These are phyloP conservation scores for Microtus oregoni DNA, from an alignment of 2,113 vertebrate species.

Conservation along the genomic window DNA sequence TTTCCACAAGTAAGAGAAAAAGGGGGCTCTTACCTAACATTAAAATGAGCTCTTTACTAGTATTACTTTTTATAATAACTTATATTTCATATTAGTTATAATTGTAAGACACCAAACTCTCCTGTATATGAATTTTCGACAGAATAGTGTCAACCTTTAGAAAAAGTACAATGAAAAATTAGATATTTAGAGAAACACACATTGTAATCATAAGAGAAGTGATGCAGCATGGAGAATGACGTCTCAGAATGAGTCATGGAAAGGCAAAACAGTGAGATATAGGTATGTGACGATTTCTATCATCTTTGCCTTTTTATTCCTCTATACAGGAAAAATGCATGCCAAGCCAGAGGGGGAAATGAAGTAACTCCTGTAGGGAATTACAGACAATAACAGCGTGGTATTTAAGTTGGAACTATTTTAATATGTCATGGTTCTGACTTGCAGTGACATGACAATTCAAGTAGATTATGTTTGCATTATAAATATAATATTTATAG, in stretches of 20 bases:
- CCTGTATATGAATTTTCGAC: background rate
- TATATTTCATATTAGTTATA: slow-evolving; percentile 19
- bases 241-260: slow-evolving; percentile 24
- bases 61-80: background rate
- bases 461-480: slow-evolving; percentile 36
- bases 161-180: background rate
- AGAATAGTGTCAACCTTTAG: slow-evolving; percentile 24
- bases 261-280: background rate
- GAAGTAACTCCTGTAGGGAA: background rate
- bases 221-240: background rate
- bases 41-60: background rate
- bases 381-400: slow-evolving; percentile 44
- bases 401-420: slow-evolving; percentile 70
- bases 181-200: slow-evolving; percentile 5
- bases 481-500: slow-evolving; percentile 47
- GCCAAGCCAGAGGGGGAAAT: background rate
- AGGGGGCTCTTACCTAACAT: background rate
- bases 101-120: background rate
- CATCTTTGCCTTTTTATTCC: background rate
- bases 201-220: background rate
- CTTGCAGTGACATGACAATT: slow-evolving; percentile 19
- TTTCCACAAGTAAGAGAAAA: background rate
- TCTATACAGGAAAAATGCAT: background rate
- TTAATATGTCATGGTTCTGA: slow-evolving; percentile 46
- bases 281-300: background rate